A percentile compares a stretch with the other conserved stretches of the same genome.
These are phyloP conservation scores for Blastobasis lacticolella DNA, from an alignment of 2,888 invertebrate species.

Conservation along the genomic window DNA sequence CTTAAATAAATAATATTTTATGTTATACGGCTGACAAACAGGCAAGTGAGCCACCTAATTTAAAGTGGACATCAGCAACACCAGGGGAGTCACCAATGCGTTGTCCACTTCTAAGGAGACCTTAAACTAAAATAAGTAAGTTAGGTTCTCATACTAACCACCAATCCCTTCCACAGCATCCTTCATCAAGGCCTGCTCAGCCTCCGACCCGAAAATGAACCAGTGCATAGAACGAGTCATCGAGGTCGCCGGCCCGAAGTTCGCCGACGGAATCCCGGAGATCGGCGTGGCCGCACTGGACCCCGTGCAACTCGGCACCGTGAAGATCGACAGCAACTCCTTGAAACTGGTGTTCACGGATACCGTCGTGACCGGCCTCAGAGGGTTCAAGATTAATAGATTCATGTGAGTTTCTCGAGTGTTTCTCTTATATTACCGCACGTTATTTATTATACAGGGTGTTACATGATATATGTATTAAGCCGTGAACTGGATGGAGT, in stretches of 20 bases:
- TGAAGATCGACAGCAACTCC: slow-evolving; percentile 56
- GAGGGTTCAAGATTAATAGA: slow-evolving; percentile 46
- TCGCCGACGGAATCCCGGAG: slow-evolving; percentile 61
- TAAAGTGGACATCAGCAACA: too few species aligned
- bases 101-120: too few species aligned
- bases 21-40: too few species aligned
- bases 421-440: too few species aligned
- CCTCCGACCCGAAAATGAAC: slow-evolving; percentile 53
- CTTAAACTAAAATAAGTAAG: too few species aligned
- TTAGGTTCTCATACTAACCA: background rate
- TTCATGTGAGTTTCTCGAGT: slow-evolving; percentile 60
- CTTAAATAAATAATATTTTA: too few species aligned
- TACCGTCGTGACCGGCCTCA: slow-evolving; percentile 60
- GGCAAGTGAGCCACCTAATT: too few species aligned
- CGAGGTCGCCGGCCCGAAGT: slow-evolving; percentile 35
- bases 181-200: slow-evolving; percentile 61
- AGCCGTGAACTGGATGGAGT: too few species aligned
- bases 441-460: too few species aligned
- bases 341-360: slow-evolving; percentile 59
- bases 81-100: too few species aligned
- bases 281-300: slow-evolving; percentile 63
- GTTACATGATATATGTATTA: too few species aligned
- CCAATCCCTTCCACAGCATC: slow-evolving; percentile 38
- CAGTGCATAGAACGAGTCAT: slow-evolving; percentile 51
- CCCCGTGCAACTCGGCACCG: slow-evolving; percentile 59